Conservation (phyloP, 2,113 vertebrate species). For the Pyrgilauda ruficollis region DNA sequence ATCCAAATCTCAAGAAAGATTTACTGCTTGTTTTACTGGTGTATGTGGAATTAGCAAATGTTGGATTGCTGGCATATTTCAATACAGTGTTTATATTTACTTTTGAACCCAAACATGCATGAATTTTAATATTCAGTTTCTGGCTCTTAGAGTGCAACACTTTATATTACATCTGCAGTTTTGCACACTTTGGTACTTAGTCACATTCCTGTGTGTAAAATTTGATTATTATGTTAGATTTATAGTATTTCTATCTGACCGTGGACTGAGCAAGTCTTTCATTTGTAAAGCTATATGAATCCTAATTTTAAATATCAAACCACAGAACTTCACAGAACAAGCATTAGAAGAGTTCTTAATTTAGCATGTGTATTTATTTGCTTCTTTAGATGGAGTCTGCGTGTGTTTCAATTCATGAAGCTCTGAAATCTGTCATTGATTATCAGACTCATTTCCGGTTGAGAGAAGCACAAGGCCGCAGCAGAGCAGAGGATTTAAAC, state of each 20-base stretch:
- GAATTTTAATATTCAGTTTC: neutral
- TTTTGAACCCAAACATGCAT: neutral
- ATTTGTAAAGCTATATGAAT: neutral
- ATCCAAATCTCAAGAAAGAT: neutral
- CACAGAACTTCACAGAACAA: neutral
- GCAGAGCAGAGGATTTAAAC: conserved; percentile 92
- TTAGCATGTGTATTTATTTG: neutral
- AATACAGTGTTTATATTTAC: neutral
- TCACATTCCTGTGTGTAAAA: neutral
- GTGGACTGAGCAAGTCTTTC: neutral
- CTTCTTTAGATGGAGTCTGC: conserved; percentile 89
- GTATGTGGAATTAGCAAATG: neutral
- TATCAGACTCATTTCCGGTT: conserved; percentile 95
- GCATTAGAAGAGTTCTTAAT: neutral
- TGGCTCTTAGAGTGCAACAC: neutral
- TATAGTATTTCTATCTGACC: neutral
- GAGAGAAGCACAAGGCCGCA: conserved; percentile 91
- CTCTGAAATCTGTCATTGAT: conserved; percentile 91
- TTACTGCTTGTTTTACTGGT: neutral
- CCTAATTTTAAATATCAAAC: neutral
- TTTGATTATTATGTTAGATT: neutral
- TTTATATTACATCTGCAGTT: neutral
- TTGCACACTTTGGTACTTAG: neutral
- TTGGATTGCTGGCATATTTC: neutral
- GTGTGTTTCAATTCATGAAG: conserved; percentile 94